Evolutionary conservation across 2,888 invertebrate species (phyloP), one percentile per base, ranked within the genome.

Genomic region (Tyria jacobaeae): DNA sequence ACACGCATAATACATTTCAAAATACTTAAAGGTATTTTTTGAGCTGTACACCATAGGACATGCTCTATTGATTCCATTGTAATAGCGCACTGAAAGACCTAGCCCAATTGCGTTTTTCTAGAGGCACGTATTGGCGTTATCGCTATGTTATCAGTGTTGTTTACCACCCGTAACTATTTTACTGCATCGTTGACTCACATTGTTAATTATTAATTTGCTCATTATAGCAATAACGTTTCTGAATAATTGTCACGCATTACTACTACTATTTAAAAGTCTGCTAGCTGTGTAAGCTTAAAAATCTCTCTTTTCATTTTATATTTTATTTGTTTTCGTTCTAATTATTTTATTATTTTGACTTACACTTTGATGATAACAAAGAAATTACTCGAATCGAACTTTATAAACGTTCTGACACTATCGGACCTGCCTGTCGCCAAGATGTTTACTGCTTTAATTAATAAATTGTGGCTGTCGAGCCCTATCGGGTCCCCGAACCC

Each of bases 401-500:
- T 80, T 80, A 81, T 64, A 67, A 76, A 58, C 66, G 64, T 68
- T 75, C 70, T 75, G 55, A 60, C 57, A 54, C 64, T 77, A 72
- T 77, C 77, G 31, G 49, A 47, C 31, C 49, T 55, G 66, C 62
- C 66, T 60, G 65, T 70, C 75, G 59, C 73, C 70, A 76, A 80
- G 76, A 77, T 75, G 76, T 80, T 76, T 72, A 78, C 75, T 71
- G 66, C 66, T 73, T 72, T 68, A 75, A 79, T 78, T 71, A 72
- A 75, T 78, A 61, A 66, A 79, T 78, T 71, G 78, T 70, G 68
- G 39, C 55, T 66, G 67, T 73, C 65, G 48, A 17, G 68, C 51
- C 57, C 60, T 59, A 47, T 57, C 73, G 70, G 86, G 82, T 84
- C 83, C 70, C 66, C 80, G 84, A 85, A 82, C 84, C 66, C 76